Conservation (phyloP, 2,113 vertebrate species). For the Lagenorhynchus albirostris region DNA sequence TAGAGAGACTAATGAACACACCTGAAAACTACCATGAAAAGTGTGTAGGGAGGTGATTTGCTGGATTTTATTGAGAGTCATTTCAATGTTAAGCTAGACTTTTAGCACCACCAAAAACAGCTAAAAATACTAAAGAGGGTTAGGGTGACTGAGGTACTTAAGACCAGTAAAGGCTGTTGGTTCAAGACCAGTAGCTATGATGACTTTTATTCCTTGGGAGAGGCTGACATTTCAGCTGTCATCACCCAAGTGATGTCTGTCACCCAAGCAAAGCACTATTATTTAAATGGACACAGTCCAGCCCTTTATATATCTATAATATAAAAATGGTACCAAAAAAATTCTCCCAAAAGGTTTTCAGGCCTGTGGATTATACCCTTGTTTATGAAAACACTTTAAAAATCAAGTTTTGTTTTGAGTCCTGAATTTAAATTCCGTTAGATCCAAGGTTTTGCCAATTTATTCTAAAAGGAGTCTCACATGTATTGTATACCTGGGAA, state of each 20-base stretch:
- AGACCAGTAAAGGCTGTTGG: not conserved
- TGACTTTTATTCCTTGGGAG: not conserved
- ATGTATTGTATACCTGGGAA: not conserved
- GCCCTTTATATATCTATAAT: not conserved
- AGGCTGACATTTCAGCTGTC: not conserved
- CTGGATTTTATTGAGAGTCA: not conserved
- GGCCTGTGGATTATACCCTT: not conserved
- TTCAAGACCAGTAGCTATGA: not conserved
- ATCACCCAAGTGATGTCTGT: not conserved
- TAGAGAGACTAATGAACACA: not conserved
- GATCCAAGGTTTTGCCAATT: not conserved
- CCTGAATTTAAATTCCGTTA: conserved; percentile 6
- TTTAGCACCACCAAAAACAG: not conserved
- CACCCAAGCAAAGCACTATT: not conserved
- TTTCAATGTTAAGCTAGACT: not conserved
- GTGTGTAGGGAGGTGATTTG: not conserved
- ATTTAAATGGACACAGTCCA: not conserved
- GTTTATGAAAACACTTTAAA: conserved; percentile 15
- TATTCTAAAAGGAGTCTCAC: not conserved
- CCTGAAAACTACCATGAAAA: not conserved
- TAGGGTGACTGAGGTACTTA: not conserved
- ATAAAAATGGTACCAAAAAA: not conserved
- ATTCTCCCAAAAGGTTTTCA: not conserved
- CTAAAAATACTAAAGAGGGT: not conserved
- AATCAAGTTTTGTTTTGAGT: not conserved